Conservation (phyloP, 2,797 vertebrate species). For the Syncerus caffer region DNA sequence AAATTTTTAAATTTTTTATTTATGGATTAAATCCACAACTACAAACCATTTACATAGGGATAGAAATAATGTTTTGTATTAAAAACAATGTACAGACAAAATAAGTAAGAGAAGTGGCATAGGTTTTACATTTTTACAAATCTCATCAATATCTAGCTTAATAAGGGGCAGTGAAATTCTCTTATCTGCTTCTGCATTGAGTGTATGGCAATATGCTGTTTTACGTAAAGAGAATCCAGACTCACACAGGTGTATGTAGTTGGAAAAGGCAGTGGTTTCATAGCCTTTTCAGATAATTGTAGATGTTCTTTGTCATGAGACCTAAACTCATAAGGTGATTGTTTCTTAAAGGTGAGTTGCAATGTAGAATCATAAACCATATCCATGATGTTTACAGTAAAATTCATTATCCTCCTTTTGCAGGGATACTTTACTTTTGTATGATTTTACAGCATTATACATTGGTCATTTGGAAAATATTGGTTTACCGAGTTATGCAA, state of each 20-base stretch:
- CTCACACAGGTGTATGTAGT: not conserved
- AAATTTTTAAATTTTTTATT: not conserved
- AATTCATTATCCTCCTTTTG: not conserved
- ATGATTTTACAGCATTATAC: not conserved
- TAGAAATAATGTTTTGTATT: not conserved
- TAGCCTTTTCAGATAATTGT: not conserved
- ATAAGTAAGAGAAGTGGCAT: not conserved
- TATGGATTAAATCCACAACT: not conserved
- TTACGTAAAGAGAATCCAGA: not conserved
- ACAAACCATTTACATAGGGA: not conserved
- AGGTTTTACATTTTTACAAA: not conserved
- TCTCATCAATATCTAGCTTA: not conserved
- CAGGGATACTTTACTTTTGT: not conserved
- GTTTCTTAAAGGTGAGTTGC: not conserved
- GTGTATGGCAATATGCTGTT: not conserved
- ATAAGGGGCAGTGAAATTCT: not conserved
- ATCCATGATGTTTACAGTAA: not conserved
- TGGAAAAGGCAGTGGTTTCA: not conserved
- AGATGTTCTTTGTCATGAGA: not conserved
- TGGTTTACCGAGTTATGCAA: not conserved
- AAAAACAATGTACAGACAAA: not conserved
- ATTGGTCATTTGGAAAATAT: not conserved
- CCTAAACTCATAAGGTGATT: not conserved
- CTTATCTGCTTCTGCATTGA: not conserved
- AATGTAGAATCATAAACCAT: not conserved